Evolutionary conservation across 2,888 invertebrate species (phyloP), one percentile per base, ranked within the genome.

Genomic region (Oegoconia quadripuncta): DNA sequence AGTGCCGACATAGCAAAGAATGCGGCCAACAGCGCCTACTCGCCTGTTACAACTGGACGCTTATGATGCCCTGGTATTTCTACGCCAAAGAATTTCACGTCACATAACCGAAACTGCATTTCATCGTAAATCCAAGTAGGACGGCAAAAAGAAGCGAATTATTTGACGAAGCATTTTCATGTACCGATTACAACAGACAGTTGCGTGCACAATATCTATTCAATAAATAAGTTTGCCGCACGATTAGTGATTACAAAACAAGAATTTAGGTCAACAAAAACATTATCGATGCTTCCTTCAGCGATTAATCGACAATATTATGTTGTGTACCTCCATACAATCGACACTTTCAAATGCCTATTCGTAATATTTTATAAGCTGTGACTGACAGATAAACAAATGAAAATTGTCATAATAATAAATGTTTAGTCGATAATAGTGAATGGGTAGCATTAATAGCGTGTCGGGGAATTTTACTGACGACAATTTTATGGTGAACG

Each of bases 11-110:
- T 51, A 48, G 49, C 58, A 52, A 73, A 71, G 79, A 86, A 86
- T 86, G 84, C 83, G 82, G 84, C 64, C 82, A 75, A 44, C 66
- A 59, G 60, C 70, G 73, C 65, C 66, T 64, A 63, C 55, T 27
- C 41, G 48, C 47, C 41, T 56, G 46, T 59, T 61, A 52, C 57
- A 49, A 60, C 60, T 52, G 56, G 23, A 26, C 17, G 48, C 36
- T 53, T 50, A 62, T 69, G 55, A 52, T 51, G 46, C 50, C 64
- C 64, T 65, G 48, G 62, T 63, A 60, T 48, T 44, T 34, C 26
- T 28, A 17, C 41, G 38, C 41, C 31, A 41, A 50, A 42, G 39
- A 42, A 34, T 38, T 11, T 25, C 25, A 37, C 36, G 28, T 37
- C 45, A 53, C 49, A 51, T 52, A 48, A 33, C 39, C 46, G 40